These are phyloP conservation scores for Sphyrna mokarran DNA, from an alignment of 2,113 vertebrate species.

Conservation along the genomic window DNA sequence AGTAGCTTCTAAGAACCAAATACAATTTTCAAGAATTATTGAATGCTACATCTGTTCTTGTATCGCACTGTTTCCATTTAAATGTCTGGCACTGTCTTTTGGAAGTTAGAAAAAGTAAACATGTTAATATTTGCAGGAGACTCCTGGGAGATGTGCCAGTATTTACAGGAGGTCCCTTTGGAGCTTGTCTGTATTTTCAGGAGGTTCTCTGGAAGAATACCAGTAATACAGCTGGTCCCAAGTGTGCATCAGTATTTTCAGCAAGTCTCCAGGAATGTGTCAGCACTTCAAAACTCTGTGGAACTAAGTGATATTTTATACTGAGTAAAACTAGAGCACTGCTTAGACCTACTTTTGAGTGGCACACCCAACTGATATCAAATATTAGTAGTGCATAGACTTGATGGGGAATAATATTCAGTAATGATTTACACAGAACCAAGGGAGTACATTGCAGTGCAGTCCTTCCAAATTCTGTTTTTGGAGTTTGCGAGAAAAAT, in stretches of 20 bases:
- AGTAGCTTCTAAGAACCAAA: not conserved
- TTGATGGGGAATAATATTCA: not conserved
- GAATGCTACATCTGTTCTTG: too few relatives aligned
- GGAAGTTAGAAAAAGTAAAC: not conserved
- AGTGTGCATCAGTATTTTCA: not conserved
- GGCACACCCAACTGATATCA: not conserved
- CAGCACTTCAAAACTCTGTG: not conserved
- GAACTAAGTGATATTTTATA: not conserved
- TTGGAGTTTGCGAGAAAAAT: too few relatives aligned
- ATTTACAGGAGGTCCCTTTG: not conserved
- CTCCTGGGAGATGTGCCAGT: not conserved
- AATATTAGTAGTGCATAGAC: not conserved
- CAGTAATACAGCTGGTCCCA: too few relatives aligned
- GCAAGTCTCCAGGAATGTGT: not conserved
- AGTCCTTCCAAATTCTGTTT: too few relatives aligned
- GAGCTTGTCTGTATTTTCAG: not conserved
- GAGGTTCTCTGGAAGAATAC: not conserved
- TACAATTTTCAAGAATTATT: too few relatives aligned
- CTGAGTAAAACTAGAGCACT: not conserved
- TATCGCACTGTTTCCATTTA: too few relatives aligned
- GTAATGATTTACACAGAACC: not conserved
- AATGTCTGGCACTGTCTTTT: not conserved
- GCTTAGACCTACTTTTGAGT: not conserved
- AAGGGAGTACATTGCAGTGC: too few relatives aligned
- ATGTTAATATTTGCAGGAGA: not conserved